These are phyloP conservation scores for Drosophila falleni DNA, from an alignment of 2,888 invertebrate genomes.

Conservation along the genomic window DNA sequence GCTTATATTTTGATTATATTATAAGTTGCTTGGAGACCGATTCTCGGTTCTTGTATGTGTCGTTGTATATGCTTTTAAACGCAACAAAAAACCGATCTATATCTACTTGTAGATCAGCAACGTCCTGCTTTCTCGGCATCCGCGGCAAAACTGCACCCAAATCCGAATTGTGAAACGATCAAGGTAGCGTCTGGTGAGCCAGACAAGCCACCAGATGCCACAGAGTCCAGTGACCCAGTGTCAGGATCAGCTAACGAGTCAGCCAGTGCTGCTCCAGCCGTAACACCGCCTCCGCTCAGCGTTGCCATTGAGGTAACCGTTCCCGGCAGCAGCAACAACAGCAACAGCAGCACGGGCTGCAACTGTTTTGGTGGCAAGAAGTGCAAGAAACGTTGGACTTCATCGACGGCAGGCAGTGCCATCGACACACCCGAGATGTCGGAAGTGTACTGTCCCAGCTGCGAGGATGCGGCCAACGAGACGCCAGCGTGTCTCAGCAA, in stretches of 20 bases:
- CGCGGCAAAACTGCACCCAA: slow-evolving; percentile 84
- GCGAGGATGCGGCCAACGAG: slow-evolving; percentile 83
- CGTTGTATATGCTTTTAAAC: slow-evolving; percentile 64
- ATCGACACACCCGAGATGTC: slow-evolving; percentile 86
- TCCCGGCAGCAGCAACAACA: slow-evolving; percentile 24
- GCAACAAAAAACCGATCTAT: slow-evolving; percentile 80
- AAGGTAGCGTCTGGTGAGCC: slow-evolving; percentile 46
- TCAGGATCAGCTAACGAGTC: slow-evolving; percentile 2
- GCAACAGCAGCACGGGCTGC: slow-evolving; percentile 81
- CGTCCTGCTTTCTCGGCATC: slow-evolving; percentile 86
- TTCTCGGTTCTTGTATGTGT: slow-evolving; percentile 63
- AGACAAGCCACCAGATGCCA: slow-evolving; percentile 38
- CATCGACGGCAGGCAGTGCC: slow-evolving; percentile 38
- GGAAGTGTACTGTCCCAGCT: slow-evolving; percentile 87
- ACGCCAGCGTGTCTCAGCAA: slow-evolving; percentile 87
- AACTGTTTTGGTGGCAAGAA: slow-evolving; percentile 84
- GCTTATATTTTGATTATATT: slow-evolving; percentile 56
- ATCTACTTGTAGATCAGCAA: slow-evolving; percentile 86
- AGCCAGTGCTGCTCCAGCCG: slow-evolving; percentile 51
- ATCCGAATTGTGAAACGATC: slow-evolving; percentile 77
- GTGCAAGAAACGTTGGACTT: slow-evolving; percentile 83
- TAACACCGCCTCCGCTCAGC: slow-evolving; percentile 59
- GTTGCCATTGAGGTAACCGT: slow-evolving; percentile 63
- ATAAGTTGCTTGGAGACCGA: slow-evolving; percentile 63
- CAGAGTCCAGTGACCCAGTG: slow-evolving; percentile 12